These are phyloP conservation scores for Balearica regulorum DNA, from an alignment of 2,797 vertebrate genomes.

Conservation along the genomic window DNA sequence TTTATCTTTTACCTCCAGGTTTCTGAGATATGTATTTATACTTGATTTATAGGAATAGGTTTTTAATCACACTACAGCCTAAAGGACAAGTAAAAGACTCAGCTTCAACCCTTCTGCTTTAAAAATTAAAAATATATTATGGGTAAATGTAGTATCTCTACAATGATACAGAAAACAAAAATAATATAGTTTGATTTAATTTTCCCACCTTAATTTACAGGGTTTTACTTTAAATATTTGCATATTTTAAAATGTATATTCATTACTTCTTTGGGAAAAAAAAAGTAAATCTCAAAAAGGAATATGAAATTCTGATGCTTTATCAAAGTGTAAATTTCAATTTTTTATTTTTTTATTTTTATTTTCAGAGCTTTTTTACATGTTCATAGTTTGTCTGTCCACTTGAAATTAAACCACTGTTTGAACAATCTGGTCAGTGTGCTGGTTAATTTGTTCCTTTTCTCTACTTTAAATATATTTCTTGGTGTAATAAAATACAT, in stretches of 20 bases:
- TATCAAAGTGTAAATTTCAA: not conserved
- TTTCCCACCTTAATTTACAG: not conserved
- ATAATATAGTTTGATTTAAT: not conserved
- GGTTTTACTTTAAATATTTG: not conserved
- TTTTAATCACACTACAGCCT: not conserved
- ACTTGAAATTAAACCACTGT: not conserved
- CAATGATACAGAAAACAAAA: not conserved
- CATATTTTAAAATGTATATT: not conserved
- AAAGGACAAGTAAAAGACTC: not conserved
- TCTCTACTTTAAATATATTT: not conserved
- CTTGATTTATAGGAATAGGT: not conserved
- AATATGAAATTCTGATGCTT: not conserved
- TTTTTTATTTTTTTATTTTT: not conserved
- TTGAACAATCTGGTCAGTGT: not conserved
- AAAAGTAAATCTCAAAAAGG: not conserved
- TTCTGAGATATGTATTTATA: not conserved
- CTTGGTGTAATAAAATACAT: not conserved
- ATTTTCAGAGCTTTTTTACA: not conserved
- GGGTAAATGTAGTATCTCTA: not conserved
- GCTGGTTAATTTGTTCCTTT: not conserved
- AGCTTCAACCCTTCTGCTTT: not conserved
- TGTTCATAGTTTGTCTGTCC: not conserved
- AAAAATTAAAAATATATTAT: not conserved
- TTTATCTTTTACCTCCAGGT: not conserved
- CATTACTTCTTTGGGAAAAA: not conserved